Conservation (phyloP, 2,797 vertebrate species). For the Anguilla megastoma region DNA sequence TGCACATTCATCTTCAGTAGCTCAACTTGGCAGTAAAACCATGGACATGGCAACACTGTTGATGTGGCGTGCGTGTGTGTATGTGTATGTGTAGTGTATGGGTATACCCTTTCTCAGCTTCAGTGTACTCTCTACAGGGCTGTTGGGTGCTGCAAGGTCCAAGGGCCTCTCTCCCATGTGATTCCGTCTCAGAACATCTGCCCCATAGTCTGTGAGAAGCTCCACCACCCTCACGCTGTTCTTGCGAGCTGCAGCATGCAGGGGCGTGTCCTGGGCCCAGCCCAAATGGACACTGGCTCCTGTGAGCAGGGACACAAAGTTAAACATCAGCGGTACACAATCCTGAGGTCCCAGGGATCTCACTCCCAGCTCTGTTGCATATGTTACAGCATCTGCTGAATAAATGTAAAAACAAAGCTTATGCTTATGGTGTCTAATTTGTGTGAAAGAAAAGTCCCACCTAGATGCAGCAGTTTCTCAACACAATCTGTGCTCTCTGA, state of each 20-base stretch:
- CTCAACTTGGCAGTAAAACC: neutral
- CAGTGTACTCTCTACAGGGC: constrained; percentile 66
- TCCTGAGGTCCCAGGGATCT: neutral
- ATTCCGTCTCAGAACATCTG: constrained; percentile 76
- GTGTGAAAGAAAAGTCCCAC: constrained; percentile 63
- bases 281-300: constrained; percentile 80
- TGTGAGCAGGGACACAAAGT: constrained; percentile 45
- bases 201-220: constrained; percentile 85
- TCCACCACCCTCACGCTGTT: constrained; percentile 68
- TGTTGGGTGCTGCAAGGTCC: constrained; percentile 74
- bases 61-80: neutral
- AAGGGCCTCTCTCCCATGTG: constrained; percentile 78
- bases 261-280: constrained; percentile 75
- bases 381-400: neutral
- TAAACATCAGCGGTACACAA: neutral
- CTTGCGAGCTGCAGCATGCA: constrained; percentile 78
- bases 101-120: constrained; percentile 77
- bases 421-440: neutral
- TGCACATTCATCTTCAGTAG: neutral
- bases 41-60: neutral
- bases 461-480: constrained; percentile 79
- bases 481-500: constrained; percentile 75
- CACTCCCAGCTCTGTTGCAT: neutral
- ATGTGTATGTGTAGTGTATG: neutral
- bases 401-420: neutral